Evolutionary conservation across 1,140 invertebrate genomes (phyloP), one percentile per base, ranked within the genome.

Genomic region (Oncopodura yosiiana): DNA sequence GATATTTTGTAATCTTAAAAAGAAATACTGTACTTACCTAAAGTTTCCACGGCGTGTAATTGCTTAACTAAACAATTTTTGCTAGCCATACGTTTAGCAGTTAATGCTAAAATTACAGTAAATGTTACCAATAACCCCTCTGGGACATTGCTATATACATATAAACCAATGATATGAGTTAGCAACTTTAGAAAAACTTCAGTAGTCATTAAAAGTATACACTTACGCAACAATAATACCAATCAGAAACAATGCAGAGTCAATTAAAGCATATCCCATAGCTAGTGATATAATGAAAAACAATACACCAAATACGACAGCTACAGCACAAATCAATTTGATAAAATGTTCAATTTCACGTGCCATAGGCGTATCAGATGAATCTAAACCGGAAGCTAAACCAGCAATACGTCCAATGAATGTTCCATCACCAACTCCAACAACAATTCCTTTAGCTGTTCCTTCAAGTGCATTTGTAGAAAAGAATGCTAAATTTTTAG

Each of bases 211-310:
- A n/a, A n/a, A n/a, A n/a, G n/a, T n/a, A n/a, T n/a, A n/a, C 62
- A 97, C 93, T 73, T 96, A 96, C 45, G 94, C 94, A 23, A 97
- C 94, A 74, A 97, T 96, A 73, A 98, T 95, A 76, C 78, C 78
- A 66, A 81, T 81, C 49, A 81, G 70, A 68, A 81, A 80, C 61
- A 81, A 75, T 53, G 79, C 76, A 42, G 78, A 75, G 66, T 80
- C 74, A 3, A 81, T 66, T 75, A 75, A 79, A 61, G 73, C 69
- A 67, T 81, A 81, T 21, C 75, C 56, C 56, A 61, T 59, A 32
- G 75, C 71, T 61, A 81, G 72, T 30, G 79, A 75, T 65, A 78
- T 77, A 56, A 80, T 65, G 69, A 81, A 81, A 67, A 81, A 81
- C 12, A 73, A 66, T 2, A 80, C 71, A 32, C 79, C 79, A 42